Evolutionary conservation across 2,797 vertebrate species (phyloP), one percentile per base, ranked within the genome.

Genomic region (Hozukius guyotensis): DNA sequence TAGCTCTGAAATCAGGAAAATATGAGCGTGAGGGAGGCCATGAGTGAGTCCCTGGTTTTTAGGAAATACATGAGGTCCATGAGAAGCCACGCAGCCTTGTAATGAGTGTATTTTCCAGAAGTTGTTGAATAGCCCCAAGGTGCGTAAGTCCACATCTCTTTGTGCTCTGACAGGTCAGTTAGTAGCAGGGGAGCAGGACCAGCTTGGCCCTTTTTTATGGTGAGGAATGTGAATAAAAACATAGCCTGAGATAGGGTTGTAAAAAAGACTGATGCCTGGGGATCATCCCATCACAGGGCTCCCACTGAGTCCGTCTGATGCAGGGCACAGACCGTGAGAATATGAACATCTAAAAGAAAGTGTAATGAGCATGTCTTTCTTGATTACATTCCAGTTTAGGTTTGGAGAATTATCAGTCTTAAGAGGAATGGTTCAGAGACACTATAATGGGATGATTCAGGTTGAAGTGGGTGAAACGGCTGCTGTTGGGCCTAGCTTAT

Each of bases 191-290:
- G 61, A 75, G 66, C 75, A 60, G 64, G 72, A 67, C 62, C 14
- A 57, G 46, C 34, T 13, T 79, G 59, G 67, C 60, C 69, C 22
- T 67, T 84, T 89, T 92, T 88, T 91, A 83, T 86, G 77, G 81
- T 9, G n/a, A 86, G 84, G 89, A 92, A 91, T 92, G 87, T 87
- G 84, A 76, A 80, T 89, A 74, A 87, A 87, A 88, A 79, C 85
- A 75, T 61, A 52, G 31, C 57, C 38, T 66, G 22, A 80, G 66
- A 78, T 75, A 3, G 65, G 60, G 67, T 82, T 81, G 66, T 87
- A 72, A 81, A 46, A 46, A 46, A 85, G 62, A 56, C 29, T 9
- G 42, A 74, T 75, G 81, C 69, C 77, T 31, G 3, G 46, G 78
- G 49, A 64, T 75, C 77, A 10, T 72, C 84, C 31, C 81, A 74